A percentile compares a stretch with the other conserved stretches of the same genome.
phyloP scores from a whole-genome alignment of 2,113 vertebrate species.

The Neopipo cinnamomea region DNA sequence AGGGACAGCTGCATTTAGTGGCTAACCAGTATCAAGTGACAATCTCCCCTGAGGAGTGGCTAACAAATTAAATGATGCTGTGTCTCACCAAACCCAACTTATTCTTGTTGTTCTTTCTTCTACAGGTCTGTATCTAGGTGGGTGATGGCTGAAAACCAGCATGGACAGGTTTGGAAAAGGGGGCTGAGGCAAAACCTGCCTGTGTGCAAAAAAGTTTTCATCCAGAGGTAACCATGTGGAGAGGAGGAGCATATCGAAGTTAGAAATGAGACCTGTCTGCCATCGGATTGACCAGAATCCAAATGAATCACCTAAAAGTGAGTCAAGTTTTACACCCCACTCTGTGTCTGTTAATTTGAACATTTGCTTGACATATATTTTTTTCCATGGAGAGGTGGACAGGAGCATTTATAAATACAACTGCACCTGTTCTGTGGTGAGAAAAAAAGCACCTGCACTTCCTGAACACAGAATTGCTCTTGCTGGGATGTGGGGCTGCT shows the following conservation, averaged over 20 bases:
- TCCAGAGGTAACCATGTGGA: not conserved
- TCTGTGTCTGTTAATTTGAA: not conserved
- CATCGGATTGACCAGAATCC: not conserved
- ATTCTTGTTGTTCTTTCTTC: not conserved
- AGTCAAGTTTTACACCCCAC: not conserved
- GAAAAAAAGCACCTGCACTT: conserved; percentile 49
- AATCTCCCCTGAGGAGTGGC: not conserved
- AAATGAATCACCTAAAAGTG: not conserved
- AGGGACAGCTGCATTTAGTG: not conserved
- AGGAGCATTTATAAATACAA: conserved; percentile 3
- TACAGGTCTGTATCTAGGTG: not conserved
- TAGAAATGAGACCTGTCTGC: not conserved
- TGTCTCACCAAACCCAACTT: not conserved
- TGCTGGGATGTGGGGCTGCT: not conserved
- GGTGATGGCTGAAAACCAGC: not conserved
- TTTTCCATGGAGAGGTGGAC: conserved; percentile 2
- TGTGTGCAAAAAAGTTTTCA: not conserved
- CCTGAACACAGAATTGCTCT: not conserved
- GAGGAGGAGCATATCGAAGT: not conserved
- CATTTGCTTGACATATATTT: not conserved
- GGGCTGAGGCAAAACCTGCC: not conserved
- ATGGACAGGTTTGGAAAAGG: fast-evolving
- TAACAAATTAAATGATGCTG: not conserved
- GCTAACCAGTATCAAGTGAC: not conserved
- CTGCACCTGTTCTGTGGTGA: conserved; percentile 68